These are phyloP conservation scores for Falco columbarius DNA, from an alignment of 2,797 vertebrate genomes.

Conservation along the genomic window DNA sequence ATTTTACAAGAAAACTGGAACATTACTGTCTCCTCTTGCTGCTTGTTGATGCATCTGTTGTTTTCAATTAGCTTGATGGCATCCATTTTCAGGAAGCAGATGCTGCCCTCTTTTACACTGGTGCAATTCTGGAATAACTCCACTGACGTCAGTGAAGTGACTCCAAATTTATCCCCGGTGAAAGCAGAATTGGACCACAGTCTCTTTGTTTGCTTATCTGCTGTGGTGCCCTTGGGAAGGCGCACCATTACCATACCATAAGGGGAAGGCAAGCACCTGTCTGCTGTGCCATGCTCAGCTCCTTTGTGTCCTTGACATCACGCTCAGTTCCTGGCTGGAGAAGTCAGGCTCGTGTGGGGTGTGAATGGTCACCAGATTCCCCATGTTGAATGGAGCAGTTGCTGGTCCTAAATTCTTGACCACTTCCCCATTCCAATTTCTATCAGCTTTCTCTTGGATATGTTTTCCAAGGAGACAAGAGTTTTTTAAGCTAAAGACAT, in stretches of 20 bases:
- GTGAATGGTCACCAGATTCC: not conserved
- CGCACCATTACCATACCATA: not conserved
- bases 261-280: not conserved
- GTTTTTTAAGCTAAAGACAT: not conserved
- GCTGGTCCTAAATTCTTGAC: not conserved
- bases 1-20: constrained; percentile 66
- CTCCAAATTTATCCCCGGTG: constrained; percentile 44
- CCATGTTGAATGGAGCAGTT: not conserved
- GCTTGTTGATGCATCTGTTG: constrained; percentile 69
- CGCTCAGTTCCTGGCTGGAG: not conserved
- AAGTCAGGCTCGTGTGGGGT: not conserved
- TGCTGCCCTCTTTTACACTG: constrained; percentile 53
- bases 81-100: constrained; percentile 76
- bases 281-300: not conserved
- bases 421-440: not conserved
- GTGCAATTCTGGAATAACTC: constrained; percentile 58
- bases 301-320: not conserved
- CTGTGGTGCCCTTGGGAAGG: not conserved
- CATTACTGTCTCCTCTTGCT: constrained; percentile 22
- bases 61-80: constrained; percentile 72
- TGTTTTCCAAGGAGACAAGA: not conserved
- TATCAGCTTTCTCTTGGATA: not conserved
- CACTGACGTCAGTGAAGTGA: constrained; percentile 61
- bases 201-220: not conserved
- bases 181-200: constrained; percentile 35